Percentiles rank a stretch among this genome's conserved stretches.
These are phyloP conservation scores for Limnephilus rhombicus DNA, from an alignment of 2,888 invertebrate species.

Conservation along the genomic window DNA sequence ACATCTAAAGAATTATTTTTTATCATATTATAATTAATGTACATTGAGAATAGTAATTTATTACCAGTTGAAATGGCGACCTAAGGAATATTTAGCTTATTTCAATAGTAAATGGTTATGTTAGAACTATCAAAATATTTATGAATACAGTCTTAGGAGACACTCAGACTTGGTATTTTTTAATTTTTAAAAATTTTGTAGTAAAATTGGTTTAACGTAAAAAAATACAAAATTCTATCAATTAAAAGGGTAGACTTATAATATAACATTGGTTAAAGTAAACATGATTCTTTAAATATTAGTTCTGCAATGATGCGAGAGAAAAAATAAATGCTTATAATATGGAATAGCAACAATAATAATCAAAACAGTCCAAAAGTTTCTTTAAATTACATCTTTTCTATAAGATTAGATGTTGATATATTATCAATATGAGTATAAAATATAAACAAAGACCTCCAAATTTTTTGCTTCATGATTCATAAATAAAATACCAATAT, in stretches of 20 bases:
- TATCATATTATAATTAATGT: conserved; percentile 53
- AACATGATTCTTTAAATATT: conserved; percentile 47
- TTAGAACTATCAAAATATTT: conserved; percentile 60
- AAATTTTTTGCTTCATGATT: conserved; percentile 34
- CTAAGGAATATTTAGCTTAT: conserved; percentile 59
- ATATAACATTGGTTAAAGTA: conserved; percentile 62
- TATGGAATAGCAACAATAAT: conserved; percentile 47
- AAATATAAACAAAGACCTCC: conserved; percentile 53
- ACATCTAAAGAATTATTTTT: conserved; percentile 37
- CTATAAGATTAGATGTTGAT: conserved; percentile 27
- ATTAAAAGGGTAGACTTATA: conserved; percentile 64
- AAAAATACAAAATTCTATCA: conserved; percentile 73
- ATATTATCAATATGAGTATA: conserved; percentile 44
- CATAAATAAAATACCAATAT: conserved; percentile 60
- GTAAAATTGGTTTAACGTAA: conserved; percentile 70
- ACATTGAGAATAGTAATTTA: conserved; percentile 54
- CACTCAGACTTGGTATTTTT: conserved; percentile 68
- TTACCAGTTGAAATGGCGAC: conserved; percentile 59
- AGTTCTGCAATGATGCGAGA: conserved; percentile 43
- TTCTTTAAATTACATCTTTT: conserved; percentile 45
- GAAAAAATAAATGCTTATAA: conserved; percentile 18
- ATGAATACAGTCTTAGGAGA: conserved; percentile 66
- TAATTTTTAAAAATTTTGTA: conserved; percentile 71
- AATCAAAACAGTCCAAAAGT: conserved; percentile 50
- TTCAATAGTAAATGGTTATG: conserved; percentile 62